Evolutionary conservation across 2,113 vertebrate genomes (phyloP).

Genomic region (Corapipo altera): DNA sequence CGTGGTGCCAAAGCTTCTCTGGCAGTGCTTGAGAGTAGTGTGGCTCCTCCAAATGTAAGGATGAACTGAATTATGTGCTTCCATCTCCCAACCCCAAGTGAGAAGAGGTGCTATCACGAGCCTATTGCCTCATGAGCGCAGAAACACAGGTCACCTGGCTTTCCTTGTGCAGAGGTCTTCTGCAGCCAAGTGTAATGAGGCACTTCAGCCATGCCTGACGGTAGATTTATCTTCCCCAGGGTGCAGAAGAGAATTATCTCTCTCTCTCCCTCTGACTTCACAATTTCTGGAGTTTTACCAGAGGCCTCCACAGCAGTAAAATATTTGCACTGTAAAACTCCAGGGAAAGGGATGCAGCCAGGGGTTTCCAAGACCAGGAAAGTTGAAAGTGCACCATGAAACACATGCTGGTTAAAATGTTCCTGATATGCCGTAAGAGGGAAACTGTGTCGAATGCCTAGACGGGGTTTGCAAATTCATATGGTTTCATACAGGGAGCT

Average conservation of each 20-base stretch:
- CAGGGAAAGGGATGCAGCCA: not conserved
- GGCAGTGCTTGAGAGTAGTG: not conserved
- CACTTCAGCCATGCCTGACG: not conserved
- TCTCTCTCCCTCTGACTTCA: not conserved
- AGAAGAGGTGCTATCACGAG: not conserved
- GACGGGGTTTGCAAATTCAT: fast-evolving
- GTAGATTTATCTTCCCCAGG: not conserved
- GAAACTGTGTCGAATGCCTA: not conserved
- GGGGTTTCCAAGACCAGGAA: not conserved
- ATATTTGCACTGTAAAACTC: not conserved
- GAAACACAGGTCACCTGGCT: fast-evolving
- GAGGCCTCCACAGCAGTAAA: not conserved
- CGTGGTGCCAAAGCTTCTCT: not conserved
- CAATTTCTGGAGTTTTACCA: not conserved
- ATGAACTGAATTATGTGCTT: not conserved
- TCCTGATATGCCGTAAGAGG: not conserved
- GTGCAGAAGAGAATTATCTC: not conserved
- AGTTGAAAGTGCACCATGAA: not conserved
- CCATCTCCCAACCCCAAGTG: fast-evolving
- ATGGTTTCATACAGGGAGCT: fast-evolving
- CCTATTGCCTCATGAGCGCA: fast-evolving
- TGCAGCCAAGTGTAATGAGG: not conserved
- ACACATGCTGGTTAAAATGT: fast-evolving
- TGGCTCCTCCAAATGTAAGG: not conserved
- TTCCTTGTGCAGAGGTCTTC: not conserved